Percentiles rank a stretch among this genome's conserved stretches.
Conservation (phyloP, 2,797 vertebrate genomes). For the Scleropages formosus region DNA sequence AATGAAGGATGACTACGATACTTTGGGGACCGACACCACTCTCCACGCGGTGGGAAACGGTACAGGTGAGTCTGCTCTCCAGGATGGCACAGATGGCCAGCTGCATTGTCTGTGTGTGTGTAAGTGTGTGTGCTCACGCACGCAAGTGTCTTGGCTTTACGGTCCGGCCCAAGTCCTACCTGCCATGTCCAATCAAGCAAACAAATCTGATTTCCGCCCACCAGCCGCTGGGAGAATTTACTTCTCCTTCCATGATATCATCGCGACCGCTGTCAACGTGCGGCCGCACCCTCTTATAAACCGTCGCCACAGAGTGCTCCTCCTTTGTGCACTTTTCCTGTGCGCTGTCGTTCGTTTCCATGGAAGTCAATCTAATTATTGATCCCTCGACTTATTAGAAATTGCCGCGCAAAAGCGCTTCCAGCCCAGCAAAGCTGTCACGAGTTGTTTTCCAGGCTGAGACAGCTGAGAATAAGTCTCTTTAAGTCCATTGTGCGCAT, state of each 20-base stretch:
- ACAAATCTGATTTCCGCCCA: constrained; percentile 20
- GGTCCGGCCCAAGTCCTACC: constrained; percentile 22
- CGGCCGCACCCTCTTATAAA: not conserved
- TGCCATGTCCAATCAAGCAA: constrained; percentile 18
- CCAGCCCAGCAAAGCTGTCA: constrained; percentile 66
- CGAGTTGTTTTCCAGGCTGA: constrained; percentile 58
- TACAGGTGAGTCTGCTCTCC: constrained; percentile 72
- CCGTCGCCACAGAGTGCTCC: not conserved
- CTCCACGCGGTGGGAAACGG: constrained; percentile 75
- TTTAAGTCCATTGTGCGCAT: not conserved
- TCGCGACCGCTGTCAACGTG: not conserved
- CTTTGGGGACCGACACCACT: constrained; percentile 76
- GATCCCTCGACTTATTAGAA: constrained; percentile 75
- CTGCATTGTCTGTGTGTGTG: too few species aligned
- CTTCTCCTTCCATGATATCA: constrained; percentile 21
- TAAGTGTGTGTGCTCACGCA: not conserved
- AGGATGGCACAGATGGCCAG: not conserved
- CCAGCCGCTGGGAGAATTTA: constrained; percentile 6
- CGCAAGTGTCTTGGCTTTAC: not conserved
- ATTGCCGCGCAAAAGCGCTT: constrained; percentile 69
- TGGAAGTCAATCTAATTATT: constrained; percentile 41
- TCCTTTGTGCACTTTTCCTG: not conserved
- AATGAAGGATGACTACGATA: constrained; percentile 83
- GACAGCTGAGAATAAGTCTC: not conserved
- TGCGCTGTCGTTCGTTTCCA: constrained; percentile 26